Conservation (phyloP, 2,113 vertebrate species). For the Odontesthes bonariensis region DNA sequence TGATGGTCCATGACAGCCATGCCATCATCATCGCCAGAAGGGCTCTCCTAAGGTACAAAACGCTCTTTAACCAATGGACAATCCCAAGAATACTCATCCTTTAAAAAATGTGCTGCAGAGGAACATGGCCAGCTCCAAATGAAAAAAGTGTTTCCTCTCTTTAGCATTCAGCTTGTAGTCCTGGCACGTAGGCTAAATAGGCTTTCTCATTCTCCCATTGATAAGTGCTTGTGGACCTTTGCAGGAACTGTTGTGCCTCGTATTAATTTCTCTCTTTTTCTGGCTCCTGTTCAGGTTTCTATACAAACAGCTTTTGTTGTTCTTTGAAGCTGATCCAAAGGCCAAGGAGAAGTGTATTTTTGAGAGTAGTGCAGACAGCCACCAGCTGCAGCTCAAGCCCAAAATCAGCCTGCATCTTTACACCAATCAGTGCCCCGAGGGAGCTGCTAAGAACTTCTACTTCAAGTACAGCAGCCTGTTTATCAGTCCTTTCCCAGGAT, state of each 20-base stretch:
- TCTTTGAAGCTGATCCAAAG: constrained; percentile 75
- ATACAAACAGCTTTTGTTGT: constrained; percentile 89
- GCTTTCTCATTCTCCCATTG: neutral
- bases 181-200: neutral
- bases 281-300: constrained; percentile 83
- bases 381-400: constrained; percentile 85
- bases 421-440: constrained; percentile 83
- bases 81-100: neutral
- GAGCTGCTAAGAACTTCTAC: constrained; percentile 72
- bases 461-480: constrained; percentile 57
- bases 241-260: constrained; percentile 8
- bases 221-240: constrained; percentile 10
- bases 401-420: constrained; percentile 88
- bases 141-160: neutral
- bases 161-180: constrained; percentile 8
- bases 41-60: constrained; percentile 85
- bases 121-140: neutral
- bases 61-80: neutral
- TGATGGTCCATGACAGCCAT: constrained; percentile 86
- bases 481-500: constrained; percentile 11
- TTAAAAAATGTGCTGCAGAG: neutral
- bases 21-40: constrained; percentile 85
- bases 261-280: neutral
- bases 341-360: constrained; percentile 83
- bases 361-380: constrained; percentile 65